Base-by-base conservation (phyloP, 1,140 invertebrate species). In the Ganaspis sp. region DNA sequence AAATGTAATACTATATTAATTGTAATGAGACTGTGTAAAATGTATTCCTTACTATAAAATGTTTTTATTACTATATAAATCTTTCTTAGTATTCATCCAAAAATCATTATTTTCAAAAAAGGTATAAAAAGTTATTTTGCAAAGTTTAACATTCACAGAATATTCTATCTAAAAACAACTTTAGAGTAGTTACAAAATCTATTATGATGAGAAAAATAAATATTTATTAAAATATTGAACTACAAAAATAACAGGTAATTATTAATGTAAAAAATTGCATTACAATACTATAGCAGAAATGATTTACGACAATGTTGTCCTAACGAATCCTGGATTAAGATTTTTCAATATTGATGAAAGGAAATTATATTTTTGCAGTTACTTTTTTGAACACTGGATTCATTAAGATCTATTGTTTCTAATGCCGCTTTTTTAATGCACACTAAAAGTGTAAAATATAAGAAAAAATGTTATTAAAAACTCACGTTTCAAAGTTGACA, bases 401-500 rank as follows among this genome's bases (percentile, higher is more conserved):
- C 38, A 69, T 70, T 64, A n/a, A 71, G 19, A 74, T 21, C 9
- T 71, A 70, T 77, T 74, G 8, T 34, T 75, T 19, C 0, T 23
- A 71, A 70, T 70, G 26, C 58, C 54, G 76, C 8, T 70, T 85
- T 87, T 87, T 81, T 74, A 72, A 81, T 74, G 26, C 23, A 17
- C 69, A 58, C 23, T 70, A 9, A 26, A 21, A 21, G 40, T 45
- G 79, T 78, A 76, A 78, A 64, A 58, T 71, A 69, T 72, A 72
- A 81, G 64, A 84, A 87, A 86, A 84, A 84, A 85, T 84, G 84
- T 81, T 81, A 82, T 84, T 84, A 83, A 77, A 86, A 89, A 89
- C 88, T 90, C 86, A 89, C 87, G 85, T 90, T 91, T 91, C 85
- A 87, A 91, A 91, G 89, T 90, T 89, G 84, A 86, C 83, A 86